Evolutionary conservation across 2,888 invertebrate genomes (phyloP).

Genomic region (Lasioglossum calceatum): DNA sequence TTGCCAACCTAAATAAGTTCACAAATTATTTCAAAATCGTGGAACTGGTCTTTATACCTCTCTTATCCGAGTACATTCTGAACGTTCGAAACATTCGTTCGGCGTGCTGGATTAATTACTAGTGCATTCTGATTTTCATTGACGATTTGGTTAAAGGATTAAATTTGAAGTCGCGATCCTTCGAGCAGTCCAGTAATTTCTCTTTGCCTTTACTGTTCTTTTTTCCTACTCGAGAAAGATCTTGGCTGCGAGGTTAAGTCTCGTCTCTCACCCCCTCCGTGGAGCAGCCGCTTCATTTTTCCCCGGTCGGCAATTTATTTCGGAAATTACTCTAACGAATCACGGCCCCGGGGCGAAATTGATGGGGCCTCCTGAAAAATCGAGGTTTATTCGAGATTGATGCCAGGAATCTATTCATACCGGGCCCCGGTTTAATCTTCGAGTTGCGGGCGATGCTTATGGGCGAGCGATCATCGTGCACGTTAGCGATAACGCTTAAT

Average conservation of each 20-base stretch:
- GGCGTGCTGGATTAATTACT: no score
- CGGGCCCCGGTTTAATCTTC: slow-evolving; percentile 4
- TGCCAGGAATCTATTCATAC: slow-evolving; percentile 5
- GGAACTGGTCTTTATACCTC: no score
- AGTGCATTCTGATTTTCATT: no score
- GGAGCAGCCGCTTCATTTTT: not conserved
- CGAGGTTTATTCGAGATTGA: slow-evolving; percentile 12
- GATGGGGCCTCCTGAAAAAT: slow-evolving; percentile 6
- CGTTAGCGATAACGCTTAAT: not conserved
- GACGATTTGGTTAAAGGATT: no score
- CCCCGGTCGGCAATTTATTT: not conserved
- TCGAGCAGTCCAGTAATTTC: not conserved
- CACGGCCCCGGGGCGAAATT: not conserved
- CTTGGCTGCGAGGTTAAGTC: slow-evolving; percentile 1
- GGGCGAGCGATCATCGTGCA: not conserved
- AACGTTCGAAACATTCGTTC: no score
- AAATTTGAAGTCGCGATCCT: no score
- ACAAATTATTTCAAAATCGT: no score
- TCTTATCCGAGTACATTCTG: no score
- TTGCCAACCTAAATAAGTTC: no score
- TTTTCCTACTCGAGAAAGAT: not conserved
- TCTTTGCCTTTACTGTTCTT: not conserved
- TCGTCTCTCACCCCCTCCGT: not conserved
- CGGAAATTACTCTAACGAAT: slow-evolving; percentile 28
- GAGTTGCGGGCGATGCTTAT: not conserved